Evolutionary conservation across 2,888 invertebrate species (phyloP).

Genomic region (Leptothorax acervorum): DNA sequence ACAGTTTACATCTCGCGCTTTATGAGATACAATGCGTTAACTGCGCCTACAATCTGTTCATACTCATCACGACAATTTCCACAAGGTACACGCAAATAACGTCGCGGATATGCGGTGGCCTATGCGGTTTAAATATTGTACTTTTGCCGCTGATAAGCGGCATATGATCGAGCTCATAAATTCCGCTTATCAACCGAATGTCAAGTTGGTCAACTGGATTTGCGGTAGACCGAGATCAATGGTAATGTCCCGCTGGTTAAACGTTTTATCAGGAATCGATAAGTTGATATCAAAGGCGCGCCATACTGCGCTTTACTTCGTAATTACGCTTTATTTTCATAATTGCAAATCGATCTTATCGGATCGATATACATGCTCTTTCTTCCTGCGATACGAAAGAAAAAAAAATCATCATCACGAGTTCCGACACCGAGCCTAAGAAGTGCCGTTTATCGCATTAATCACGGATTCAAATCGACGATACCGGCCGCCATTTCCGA

Average conservation of each 20-base stretch:
- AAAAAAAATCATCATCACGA: background rate
- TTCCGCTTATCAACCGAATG: slow-evolving; percentile 43
- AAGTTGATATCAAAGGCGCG: slow-evolving; percentile 19
- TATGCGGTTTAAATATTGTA: slow-evolving; percentile 14
- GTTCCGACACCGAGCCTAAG: background rate
- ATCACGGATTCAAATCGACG: slow-evolving; percentile 26
- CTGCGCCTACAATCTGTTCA: background rate
- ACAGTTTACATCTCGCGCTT: background rate
- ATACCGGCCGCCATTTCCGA: slow-evolving; percentile 15
- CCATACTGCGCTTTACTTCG: background rate
- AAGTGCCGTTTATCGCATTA: slow-evolving; percentile 27
- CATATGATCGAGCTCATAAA: slow-evolving; percentile 43
- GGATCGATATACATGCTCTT: background rate
- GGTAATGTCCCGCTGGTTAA: slow-evolving; percentile 7
- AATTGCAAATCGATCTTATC: slow-evolving; percentile 28
- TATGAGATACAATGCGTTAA: background rate
- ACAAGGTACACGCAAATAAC: slow-evolving; percentile 1
- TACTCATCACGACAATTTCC: background rate
- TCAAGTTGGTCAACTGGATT: slow-evolving; percentile 43
- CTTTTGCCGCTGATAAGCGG: slow-evolving; percentile 34
- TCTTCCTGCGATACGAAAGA: background rate
- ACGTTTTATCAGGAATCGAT: slow-evolving; percentile 41
- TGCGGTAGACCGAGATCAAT: slow-evolving; percentile 40
- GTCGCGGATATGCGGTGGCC: slow-evolving; percentile 12
- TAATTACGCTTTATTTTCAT: background rate